Evolutionary conservation across 2,113 vertebrate genomes (phyloP).

Genomic region (Thunnus maccoyii): DNA sequence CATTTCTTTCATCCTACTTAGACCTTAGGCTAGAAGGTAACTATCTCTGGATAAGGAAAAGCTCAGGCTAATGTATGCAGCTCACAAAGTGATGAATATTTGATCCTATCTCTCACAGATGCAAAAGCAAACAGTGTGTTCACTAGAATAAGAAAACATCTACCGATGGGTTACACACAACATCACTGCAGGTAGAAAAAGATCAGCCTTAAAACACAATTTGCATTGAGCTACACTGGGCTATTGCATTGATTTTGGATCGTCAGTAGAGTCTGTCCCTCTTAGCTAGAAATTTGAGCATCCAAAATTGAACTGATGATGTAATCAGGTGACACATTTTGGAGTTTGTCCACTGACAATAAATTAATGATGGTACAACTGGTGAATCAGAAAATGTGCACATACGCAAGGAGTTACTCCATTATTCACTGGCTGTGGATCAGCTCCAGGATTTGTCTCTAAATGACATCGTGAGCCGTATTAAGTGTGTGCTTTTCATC

Average conservation of each 20-base stretch:
- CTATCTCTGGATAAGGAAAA: slow-evolving; percentile 11
- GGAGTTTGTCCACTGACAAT: background rate
- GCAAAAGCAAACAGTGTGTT: slow-evolving; percentile 50
- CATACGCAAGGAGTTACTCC: background rate
- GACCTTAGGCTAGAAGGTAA: slow-evolving; percentile 8
- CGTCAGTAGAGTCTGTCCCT: background rate
- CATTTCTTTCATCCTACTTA: slow-evolving; percentile 37
- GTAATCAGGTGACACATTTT: slow-evolving; percentile 9
- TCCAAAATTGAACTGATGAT: background rate
- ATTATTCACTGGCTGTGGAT: background rate
- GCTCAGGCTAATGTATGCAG: slow-evolving; percentile 27
- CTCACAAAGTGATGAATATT: slow-evolving; percentile 22
- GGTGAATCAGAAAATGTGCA: background rate
- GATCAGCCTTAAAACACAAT: slow-evolving; percentile 22
- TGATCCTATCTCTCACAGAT: slow-evolving; percentile 43
- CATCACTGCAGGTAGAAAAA: slow-evolving; percentile 34
- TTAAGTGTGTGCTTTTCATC: background rate
- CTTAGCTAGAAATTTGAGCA: slow-evolving; percentile 19
- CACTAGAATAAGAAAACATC: slow-evolving; percentile 47
- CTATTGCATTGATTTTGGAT: slow-evolving; percentile 3
- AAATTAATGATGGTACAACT: background rate
- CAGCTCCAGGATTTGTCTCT: background rate
- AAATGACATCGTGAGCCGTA: background rate
- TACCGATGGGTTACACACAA: slow-evolving; percentile 15
- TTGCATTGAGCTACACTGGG: background rate